Evolutionary conservation across 1,140 invertebrate genomes (phyloP), one percentile per base, ranked within the genome.

Genomic region (Hirudo medicinalis): DNA sequence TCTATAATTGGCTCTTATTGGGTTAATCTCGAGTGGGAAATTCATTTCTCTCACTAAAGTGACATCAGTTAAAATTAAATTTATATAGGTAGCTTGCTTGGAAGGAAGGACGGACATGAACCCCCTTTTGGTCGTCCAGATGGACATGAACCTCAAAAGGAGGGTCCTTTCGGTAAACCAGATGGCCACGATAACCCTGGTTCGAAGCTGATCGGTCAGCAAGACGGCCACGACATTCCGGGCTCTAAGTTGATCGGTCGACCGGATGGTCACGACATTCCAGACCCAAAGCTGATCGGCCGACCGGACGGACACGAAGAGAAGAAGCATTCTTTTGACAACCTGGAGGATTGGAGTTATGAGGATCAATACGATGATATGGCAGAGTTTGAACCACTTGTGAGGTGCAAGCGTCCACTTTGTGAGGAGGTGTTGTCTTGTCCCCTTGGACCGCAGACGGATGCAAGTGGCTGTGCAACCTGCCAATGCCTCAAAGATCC

Each of bases 331-430:
- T 6, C 19, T n/a, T 13, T 11, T 63, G 22, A 63, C 22, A 32
- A 63, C 19, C 22, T 25, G 22, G 57, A 63, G 22, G 13, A 63
- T 13, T 22, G 15, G 6, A 32, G 29, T 15, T 22, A 63, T 15
- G 29, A 63, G 22, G 57, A 63, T 63, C 11, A 22, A 15, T 22
- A 19, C 9, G 57, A 63, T 2, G 57, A 63, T 63, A 5, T 20
- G 54, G 2, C 25, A 57, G 29, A 25, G 11, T 63, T 15, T n/a
- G 43, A 36, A 54, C 32, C 69, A n/a, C 69, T 70, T 15, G 43
- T 70, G 20, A 53, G 69, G 15, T 70, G 69, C 69, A 70, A 70
- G 29, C 69, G 69, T 53, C 69, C 69, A 19, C 40, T 70, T 22
- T 70, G 69, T 13, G 69, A 54, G 4, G 54, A 22, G 4, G 22